Conservation (phyloP, 2,888 invertebrate species). For the Invenusta paracnida region DNA sequence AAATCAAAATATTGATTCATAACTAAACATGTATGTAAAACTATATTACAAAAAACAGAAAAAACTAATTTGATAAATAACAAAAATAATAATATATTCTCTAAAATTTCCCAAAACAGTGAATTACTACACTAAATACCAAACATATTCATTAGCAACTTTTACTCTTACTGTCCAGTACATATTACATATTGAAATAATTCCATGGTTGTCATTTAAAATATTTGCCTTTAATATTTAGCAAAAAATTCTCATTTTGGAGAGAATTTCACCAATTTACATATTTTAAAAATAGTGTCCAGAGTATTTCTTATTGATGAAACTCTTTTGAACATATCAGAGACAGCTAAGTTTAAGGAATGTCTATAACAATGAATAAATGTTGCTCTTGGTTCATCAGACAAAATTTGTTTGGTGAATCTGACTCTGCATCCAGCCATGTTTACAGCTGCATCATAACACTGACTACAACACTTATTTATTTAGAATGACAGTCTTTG, state of each 20-base stretch:
- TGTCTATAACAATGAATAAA: background rate
- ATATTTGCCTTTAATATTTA: background rate
- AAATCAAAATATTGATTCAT: background rate
- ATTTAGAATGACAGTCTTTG: background rate
- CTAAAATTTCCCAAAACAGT: background rate
- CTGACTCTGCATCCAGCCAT: background rate
- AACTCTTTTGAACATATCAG: background rate
- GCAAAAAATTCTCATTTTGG: background rate
- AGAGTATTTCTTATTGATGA: background rate
- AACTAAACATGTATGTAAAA: background rate
- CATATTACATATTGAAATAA: background rate
- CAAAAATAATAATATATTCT: no score
- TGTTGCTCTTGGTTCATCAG: background rate
- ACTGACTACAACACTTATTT: conserved; percentile 16
- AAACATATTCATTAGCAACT: background rate
- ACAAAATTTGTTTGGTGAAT: background rate
- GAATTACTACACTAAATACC: background rate
- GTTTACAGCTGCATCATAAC: conserved; percentile 17
- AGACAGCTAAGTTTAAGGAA: conserved; percentile 6
- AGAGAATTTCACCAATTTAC: background rate
- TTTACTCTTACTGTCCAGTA: background rate
- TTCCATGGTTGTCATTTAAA: background rate
- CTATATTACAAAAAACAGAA: background rate
- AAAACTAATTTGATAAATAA: background rate
- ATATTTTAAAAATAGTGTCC: background rate